Base-by-base conservation (phyloP, 2,888 invertebrate genomes). In the Synergus gifuensis region DNA sequence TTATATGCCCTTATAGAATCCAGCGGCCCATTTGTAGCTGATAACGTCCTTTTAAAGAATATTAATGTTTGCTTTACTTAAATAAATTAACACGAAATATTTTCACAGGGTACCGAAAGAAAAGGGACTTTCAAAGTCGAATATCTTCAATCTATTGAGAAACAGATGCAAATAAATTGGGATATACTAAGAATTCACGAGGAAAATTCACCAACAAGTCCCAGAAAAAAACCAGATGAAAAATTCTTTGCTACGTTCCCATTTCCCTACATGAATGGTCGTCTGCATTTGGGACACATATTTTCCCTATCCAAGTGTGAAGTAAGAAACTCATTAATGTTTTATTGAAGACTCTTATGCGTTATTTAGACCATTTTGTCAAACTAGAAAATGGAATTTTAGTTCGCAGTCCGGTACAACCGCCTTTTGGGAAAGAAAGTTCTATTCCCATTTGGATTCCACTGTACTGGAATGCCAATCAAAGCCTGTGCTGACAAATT, bases 401-500 rank as follows among this genome's bases (percentile, higher is more conserved):
- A 97, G 96, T 99, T 98, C 94, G 96, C 98, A 16, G 95, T 96
- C 78, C 96, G 99, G 69, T 99, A 97, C 92, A 95, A 99, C 84
- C 95, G 98, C n/a, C 92, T 99, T 76, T 96, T 97, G 92, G 99
- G 99, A 0, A 98, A 97, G 90, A 95, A 94, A 88, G 97, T 97
- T 14, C 94, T 99, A 11, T 99, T 99, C 93, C 99, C 99, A 16
- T 99, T 99, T 93, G 99, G 98, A 4, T 97, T 99, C 87, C 99
- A 99, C 92, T 99, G 99, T 90, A 99, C 99, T 36, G 99, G 99
- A 67, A 99, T 99, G 99, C 99, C 99, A 0, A 99, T 99, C 82
- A 99, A 99, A 93, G 99, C 99, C 0, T 99, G 99, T 93, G 98
- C 99, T 16, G 99, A 99, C 92, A 99, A 99, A 92, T 92, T 99